Evolutionary conservation across 1,140 invertebrate species (phyloP), one percentile per base, ranked within the genome.

Genomic region (Zaprionus lachaisei): DNA sequence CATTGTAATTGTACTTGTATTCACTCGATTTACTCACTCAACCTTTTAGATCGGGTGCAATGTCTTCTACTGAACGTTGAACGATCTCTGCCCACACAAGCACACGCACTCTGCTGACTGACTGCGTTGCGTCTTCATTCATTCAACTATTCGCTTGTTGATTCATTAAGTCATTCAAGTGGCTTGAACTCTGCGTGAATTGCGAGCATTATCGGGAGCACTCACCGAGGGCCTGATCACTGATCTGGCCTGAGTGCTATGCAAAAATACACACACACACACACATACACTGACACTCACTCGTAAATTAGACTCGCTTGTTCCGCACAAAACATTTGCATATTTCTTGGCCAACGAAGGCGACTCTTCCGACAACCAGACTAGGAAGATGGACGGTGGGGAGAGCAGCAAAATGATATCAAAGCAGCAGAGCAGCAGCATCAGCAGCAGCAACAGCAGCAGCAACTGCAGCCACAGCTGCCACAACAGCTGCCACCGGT

Each of bases 161-260:
- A 68, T 76, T 75, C 74, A 74, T 78, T 78, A 72, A 73, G 60
- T 64, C 70, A 78, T 78, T 89, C 73, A 83, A 80, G 76, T 66
- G 57, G 20, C 60, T 80, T 77, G 70, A 84, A 81, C 66, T 61
- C 72, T 57, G 49, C 49, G 55, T 54, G 31, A 41, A 15, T 41
- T 41, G 51, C 15, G 54, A 41, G 26, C 55, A 67, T 67, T 66
- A 66, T 41, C 17, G 57, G 63, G 54, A 20, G 54, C 60, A 71
- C 34, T 63, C 34, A 63, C 68, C 49, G 34, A 71, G 69, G 51
- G 70, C 65, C 12, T 20, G 2, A 49, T 22, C 54, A 38, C 38
- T n/a, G 37, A 74, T 20, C 15, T n/a, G 15, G 56, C 28, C 34
- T 31, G 60, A 56, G 41, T 49, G 20, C 34, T 12, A 44, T 47